Evolutionary conservation across 1,140 invertebrate genomes (phyloP), one percentile per base, ranked within the genome.

Genomic region (Sogatella furcifera): DNA sequence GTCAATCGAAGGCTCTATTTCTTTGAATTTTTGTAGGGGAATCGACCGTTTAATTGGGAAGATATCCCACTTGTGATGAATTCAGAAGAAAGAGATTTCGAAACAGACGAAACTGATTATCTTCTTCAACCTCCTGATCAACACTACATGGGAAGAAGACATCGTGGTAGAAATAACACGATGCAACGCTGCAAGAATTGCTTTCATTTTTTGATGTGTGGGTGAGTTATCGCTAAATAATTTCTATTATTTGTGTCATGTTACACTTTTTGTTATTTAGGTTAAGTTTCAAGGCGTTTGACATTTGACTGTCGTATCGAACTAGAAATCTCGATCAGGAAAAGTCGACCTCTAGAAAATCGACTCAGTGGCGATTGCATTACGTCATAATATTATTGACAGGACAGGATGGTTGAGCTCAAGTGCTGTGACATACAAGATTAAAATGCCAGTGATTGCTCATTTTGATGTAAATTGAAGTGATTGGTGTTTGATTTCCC

Each of bases 61-160:
- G 70, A 75, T 56, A 69, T 75, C 59, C 76, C 76, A 21, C 69
- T 77, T 60, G 73, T 74, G 67, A 67, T 70, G 57, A 69, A 67
- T 22, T 70, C 71, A 60, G 67, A 70, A 43, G 66, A 67, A 58
- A 21, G 65, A 43, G 67, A 67, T 54, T 76, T 75, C 68, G 73
- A 76, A 62, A 73, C 74, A 66, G 76, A 75, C 55, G 75, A 77
- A 68, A 73, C 68, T 64, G 76, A 77, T 62, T 74, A 70, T 61
- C 67, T 77, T 43, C 69, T 77, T 55, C 68, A 68, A 34, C 54
- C 62, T 24, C 67, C 68, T 15, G 59, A 64, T 22, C 55, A 42
- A 22, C 55, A 56, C 24, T 54, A 59, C 42, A 34, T 41, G 21
- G 21, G 42, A 58, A 19, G 19, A 52, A 59, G 17, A 17, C 28